Evolutionary conservation across 2,888 invertebrate species (phyloP).

Genomic region (Maniola hyperantus): DNA sequence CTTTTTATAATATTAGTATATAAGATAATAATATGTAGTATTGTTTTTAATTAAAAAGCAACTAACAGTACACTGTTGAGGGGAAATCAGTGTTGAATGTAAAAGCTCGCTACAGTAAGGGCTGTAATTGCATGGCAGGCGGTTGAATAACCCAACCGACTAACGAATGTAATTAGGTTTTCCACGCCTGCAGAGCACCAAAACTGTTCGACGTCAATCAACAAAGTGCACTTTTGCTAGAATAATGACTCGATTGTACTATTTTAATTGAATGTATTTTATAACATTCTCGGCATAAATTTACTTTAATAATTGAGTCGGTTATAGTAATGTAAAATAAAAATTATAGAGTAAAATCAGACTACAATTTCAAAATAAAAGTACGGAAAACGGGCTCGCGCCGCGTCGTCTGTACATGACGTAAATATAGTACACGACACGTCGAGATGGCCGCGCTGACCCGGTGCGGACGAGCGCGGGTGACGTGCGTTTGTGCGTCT

Average conservation of each 20-base stretch:
- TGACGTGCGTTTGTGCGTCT: too few species aligned
- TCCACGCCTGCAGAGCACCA: constrained; percentile 39
- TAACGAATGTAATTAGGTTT: constrained; percentile 41
- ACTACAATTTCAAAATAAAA: constrained; percentile 7
- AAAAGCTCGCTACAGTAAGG: constrained; percentile 33
- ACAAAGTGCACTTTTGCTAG: constrained; percentile 35
- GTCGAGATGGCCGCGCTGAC: too few species aligned
- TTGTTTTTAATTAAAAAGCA: constrained; percentile 23
- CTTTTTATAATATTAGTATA: background rate
- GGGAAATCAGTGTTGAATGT: constrained; percentile 26
- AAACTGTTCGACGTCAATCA: constrained; percentile 37
- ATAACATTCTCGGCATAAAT: constrained; percentile 11
- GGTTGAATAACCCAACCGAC: constrained; percentile 39
- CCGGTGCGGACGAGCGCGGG: too few species aligned
- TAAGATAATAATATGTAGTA: constrained; percentile 1
- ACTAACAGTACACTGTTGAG: constrained; percentile 18
- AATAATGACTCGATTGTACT: constrained; percentile 29
- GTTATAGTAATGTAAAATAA: background rate
- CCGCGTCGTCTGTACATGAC: background rate
- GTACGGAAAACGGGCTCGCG: background rate
- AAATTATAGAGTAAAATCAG: constrained; percentile 1
- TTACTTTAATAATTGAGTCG: background rate
- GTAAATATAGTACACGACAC: too few species aligned
- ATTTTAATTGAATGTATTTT: constrained; percentile 26
- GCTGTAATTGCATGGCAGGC: constrained; percentile 37